Evolutionary conservation across 2,113 vertebrate species (phyloP), one percentile per base, ranked within the genome.

Genomic region (Monarcha castaneiventris): DNA sequence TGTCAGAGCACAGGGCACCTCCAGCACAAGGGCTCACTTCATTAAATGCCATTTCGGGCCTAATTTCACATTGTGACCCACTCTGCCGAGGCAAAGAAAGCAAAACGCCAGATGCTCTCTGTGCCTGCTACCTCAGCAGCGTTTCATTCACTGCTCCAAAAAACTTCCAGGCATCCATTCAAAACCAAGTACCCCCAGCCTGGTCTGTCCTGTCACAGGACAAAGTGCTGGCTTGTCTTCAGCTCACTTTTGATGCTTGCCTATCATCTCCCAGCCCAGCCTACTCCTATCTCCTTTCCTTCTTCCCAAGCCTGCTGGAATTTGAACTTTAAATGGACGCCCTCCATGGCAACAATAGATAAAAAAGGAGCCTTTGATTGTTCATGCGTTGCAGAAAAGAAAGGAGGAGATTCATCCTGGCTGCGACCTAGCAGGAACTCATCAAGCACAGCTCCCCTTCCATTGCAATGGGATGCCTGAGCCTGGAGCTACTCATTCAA

Each of bases 351-450:
- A 97, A 98, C 97, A 98, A 98, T 94, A 97, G 97, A 97, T 97
- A 97, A 97, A 97, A 98, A 97, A 96, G 89, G 84, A 96, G 93
- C 92, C 97, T 98, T 98, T 98, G 98, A 98, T 97, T 98, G 97
- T 96, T 98, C 97, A 97, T 94, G 97, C 92, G 6, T 97, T 85
- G 75, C 80, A 6, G 87, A 66, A 84, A 95, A 97, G 95, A 97
- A 98, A 97, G 87, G 94, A 94, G 49, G 87, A 97, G 97, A 96
- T 97, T 96, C 94, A 97, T 97, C 96, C 97, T 93, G 85, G 71
- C 94, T 93, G 87, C 2, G 46, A 93, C 97, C 96, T 97, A 93
- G 96, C 96, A 96, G 95, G 93, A 97, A 91, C 97, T 94, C 93
- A 88, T 95, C 96, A 95, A 95, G 93, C 92, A 84, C 81, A 0